Evolutionary conservation across 2,888 invertebrate species (phyloP).

Genomic region (Hydriomena furcata): DNA sequence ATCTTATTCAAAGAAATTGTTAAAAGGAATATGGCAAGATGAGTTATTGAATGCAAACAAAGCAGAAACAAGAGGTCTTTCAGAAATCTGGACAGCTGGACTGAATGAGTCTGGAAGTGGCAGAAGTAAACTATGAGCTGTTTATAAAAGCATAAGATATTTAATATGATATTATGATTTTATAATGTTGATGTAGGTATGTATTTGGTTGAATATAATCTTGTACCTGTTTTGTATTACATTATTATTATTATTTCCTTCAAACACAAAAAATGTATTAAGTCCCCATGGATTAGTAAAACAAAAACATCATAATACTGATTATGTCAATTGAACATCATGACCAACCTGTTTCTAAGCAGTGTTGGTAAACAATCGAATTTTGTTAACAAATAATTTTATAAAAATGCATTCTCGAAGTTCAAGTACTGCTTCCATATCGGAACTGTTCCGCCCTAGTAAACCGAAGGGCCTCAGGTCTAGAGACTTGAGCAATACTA

Average conservation of each 20-base stretch:
- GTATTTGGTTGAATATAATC: no score
- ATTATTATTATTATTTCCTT: no score
- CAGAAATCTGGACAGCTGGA: conserved; percentile 85
- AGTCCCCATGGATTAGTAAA: no score
- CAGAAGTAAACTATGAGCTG: conserved; percentile 16
- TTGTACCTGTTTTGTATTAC: no score
- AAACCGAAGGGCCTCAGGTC: conserved; percentile 62
- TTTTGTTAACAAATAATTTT: background rate
- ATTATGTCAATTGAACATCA: background rate
- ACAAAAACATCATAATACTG: no score
- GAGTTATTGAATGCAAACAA: conserved; percentile 86
- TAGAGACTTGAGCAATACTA: conserved; percentile 67
- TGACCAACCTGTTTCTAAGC: conserved; percentile 8
- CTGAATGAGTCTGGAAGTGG: conserved; percentile 46
- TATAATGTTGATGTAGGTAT: background rate
- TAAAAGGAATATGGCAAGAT: conserved; percentile 84
- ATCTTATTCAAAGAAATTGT: conserved; percentile 87
- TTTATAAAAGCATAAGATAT: no score
- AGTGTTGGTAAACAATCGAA: background rate
- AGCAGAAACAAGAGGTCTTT: conserved; percentile 87
- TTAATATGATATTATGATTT: background rate
- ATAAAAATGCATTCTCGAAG: conserved; percentile 51
- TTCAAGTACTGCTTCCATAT: conserved; percentile 61
- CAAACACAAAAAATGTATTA: no score
- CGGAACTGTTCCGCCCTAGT: conserved; percentile 70